phyloP scores from a whole-genome alignment of 2,113 vertebrate species.

The Stercorarius parasiticus region DNA sequence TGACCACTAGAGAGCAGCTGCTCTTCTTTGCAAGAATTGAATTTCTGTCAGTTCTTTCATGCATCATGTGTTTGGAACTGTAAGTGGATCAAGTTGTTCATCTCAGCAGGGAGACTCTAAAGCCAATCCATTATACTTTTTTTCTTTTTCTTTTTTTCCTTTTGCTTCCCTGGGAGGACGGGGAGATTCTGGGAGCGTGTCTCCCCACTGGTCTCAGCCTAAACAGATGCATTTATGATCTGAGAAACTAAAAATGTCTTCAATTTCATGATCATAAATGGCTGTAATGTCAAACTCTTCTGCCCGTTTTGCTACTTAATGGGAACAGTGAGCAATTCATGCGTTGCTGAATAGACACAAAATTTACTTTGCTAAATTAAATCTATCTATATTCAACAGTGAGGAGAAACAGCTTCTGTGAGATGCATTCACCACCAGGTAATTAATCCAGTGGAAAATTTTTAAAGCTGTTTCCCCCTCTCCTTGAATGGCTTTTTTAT shows the following conservation, averaged over 20 bases:
- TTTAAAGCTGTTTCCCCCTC: not conserved
- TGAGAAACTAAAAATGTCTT: constrained; percentile 44
- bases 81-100: constrained; percentile 81
- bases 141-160: not conserved
- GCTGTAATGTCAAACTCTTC: constrained; percentile 37
- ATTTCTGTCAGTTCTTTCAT: constrained; percentile 81
- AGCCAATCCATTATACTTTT: constrained; percentile 75
- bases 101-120: constrained; percentile 77
- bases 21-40: constrained; percentile 78
- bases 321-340: constrained; percentile 56
- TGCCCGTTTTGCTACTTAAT: constrained; percentile 54
- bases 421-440: constrained; percentile 19
- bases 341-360: constrained; percentile 35
- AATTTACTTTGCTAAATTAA: constrained; percentile 67
- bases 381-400: constrained; percentile 45
- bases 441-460: constrained; percentile 64
- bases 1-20: constrained; percentile 81
- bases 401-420: constrained; percentile 46
- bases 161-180: constrained; percentile 13
- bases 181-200: constrained; percentile 1
- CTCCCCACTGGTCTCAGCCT: constrained; percentile 39
- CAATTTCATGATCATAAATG: constrained; percentile 18
- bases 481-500: not conserved
- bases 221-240: constrained; percentile 51
- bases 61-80: constrained; percentile 81